Evolutionary conservation across 2,797 vertebrate genomes (phyloP).

Genomic region (Halcyon smyrnensis): DNA sequence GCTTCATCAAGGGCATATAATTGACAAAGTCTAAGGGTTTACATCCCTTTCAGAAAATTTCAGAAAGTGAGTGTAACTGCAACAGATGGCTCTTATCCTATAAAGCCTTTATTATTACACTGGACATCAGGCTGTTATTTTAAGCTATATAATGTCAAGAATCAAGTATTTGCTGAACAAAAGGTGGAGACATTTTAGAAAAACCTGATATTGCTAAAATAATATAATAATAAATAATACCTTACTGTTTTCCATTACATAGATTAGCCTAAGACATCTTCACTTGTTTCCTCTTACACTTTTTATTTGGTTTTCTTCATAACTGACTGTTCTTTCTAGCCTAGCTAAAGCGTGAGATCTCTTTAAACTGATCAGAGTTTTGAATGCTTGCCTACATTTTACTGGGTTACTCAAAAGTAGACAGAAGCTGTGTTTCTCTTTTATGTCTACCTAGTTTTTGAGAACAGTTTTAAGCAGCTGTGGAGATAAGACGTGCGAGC

Average conservation of each 20-base stretch:
- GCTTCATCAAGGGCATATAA: slow-evolving; percentile 7
- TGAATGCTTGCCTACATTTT: slow-evolving; percentile 16
- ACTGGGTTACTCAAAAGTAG: neutral
- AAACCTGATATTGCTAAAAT: neutral
- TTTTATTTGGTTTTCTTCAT: slow-evolving; percentile 13
- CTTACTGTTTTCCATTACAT: neutral
- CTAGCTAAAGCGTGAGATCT: neutral
- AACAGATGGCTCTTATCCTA: neutral
- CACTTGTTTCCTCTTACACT: slow-evolving; percentile 31
- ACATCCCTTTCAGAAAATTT: slow-evolving; percentile 20
- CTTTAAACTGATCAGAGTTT: slow-evolving; percentile 45
- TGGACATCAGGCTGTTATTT: neutral
- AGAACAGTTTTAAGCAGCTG: neutral
- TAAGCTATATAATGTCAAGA: neutral
- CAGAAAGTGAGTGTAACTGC: neutral
- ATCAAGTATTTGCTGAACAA: neutral
- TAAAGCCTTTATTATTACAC: neutral
- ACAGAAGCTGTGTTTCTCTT: slow-evolving; percentile 27
- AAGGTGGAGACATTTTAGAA: slow-evolving; percentile 23
- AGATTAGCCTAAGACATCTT: neutral
- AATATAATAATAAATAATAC: slow-evolving; percentile 10
- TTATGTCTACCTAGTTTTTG: slow-evolving; percentile 51
- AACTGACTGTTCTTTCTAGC: slow-evolving; percentile 6
- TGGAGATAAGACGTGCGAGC: neutral
- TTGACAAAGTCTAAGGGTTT: slow-evolving; percentile 2